Evolutionary conservation across 2,113 vertebrate species (phyloP).

Genomic region (Limnothrissa miodon): DNA sequence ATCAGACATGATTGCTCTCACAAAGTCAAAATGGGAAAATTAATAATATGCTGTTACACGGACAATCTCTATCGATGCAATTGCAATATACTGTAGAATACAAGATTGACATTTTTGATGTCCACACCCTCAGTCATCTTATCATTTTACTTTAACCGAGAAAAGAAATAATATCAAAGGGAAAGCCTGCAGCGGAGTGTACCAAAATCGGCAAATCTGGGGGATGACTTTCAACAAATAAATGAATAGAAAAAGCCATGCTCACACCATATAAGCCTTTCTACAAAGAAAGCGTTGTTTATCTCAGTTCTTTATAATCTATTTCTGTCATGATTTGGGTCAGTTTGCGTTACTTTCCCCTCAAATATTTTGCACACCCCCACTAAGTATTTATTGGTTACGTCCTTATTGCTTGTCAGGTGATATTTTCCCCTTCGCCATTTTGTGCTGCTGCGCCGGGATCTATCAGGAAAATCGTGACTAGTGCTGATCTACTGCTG

Average conservation of each 20-base stretch:
- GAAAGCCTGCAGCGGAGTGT: constrained; percentile 63
- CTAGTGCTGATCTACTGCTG: constrained; percentile 50
- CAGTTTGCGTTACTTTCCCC: background rate
- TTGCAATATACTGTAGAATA: no score
- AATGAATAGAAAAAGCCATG: background rate
- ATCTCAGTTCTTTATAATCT: background rate
- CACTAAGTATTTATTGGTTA: constrained; percentile 43
- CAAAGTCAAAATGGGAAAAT: no score
- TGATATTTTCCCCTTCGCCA: constrained; percentile 75
- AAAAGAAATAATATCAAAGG: constrained; percentile 50
- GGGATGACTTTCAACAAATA: constrained; percentile 47
- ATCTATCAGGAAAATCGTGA: constrained; percentile 71
- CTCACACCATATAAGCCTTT: background rate
- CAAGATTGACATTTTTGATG: background rate
- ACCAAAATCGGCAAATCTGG: constrained; percentile 52
- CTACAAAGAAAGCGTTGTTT: background rate
- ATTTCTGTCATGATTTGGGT: background rate
- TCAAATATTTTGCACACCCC: background rate
- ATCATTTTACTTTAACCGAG: constrained; percentile 45
- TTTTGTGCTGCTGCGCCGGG: constrained; percentile 69
- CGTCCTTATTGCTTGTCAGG: constrained; percentile 59
- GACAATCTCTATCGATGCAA: no score
- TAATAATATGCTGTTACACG: no score
- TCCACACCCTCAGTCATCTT: constrained; percentile 34
- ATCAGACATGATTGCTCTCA: no score